Evolutionary conservation across 2,113 vertebrate genomes (phyloP).

Genomic region (Etia nguti): DNA sequence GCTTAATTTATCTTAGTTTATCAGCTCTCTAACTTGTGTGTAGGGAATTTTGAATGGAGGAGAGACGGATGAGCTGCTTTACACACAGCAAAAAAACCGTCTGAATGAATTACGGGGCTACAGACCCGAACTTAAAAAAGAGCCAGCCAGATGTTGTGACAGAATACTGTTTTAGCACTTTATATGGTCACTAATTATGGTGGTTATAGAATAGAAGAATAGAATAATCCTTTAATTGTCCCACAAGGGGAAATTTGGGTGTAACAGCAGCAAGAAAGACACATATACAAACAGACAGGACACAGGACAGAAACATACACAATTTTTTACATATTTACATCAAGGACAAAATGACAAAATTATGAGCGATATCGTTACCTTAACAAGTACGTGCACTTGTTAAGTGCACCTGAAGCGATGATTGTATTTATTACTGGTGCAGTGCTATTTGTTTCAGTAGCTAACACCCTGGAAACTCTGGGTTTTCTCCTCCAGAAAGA

Average conservation of each 20-base stretch:
- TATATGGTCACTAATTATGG: not conserved
- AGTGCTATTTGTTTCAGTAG: not conserved
- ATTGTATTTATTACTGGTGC: not conserved
- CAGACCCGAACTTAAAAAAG: not conserved
- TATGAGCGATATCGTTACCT: not conserved
- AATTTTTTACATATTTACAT: too few species aligned
- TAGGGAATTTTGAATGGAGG: not conserved
- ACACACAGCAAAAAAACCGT: not conserved
- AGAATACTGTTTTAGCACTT: not conserved
- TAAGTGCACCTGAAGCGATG: not conserved
- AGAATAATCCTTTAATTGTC: too few species aligned
- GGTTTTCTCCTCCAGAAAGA: not conserved
- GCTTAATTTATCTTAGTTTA: not conserved
- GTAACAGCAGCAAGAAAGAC: too few species aligned
- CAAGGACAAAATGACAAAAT: too few species aligned
- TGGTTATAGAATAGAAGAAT: too few species aligned
- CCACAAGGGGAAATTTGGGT: too few species aligned
- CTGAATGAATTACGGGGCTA: accelerated
- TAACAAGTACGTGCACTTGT: not conserved
- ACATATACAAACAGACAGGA: too few species aligned
- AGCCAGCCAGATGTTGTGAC: not conserved
- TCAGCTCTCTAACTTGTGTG: not conserved
- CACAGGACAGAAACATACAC: too few species aligned
- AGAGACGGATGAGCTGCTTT: not conserved
- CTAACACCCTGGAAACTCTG: accelerated